Evolutionary conservation across 2,797 vertebrate genomes (phyloP), one percentile per base, ranked within the genome.

Genomic region (Syngnathus acus): DNA sequence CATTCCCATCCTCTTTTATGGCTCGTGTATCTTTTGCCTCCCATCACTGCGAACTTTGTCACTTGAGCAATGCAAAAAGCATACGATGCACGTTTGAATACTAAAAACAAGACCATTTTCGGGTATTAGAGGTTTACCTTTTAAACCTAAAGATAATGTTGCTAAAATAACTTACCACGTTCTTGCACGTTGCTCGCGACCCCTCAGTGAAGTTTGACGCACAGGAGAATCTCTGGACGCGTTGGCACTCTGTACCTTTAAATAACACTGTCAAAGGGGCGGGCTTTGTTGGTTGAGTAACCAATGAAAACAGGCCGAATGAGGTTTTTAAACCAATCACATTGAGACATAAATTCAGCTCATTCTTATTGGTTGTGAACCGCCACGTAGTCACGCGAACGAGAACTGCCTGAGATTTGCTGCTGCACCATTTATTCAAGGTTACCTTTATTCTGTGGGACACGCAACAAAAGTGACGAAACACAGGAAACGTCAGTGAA

Each of bases 361-460:
- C 1, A 2, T 66, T 72, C 60, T 68, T 53, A 93, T 88, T 92
- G 92, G 92, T 69, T 80, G 39, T 9, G 43, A 76, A 84, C 13
- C 90, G 93, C 93, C 93, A 94, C 92, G 92, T 94, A 92, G 92
- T 89, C 92, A 93, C 77, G 84, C 32, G 71, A 66, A 68, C 23
- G 69, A 14, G 17, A 7, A 45, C 26, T 8, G 32, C 19, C 19
- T 19, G n/a, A 42, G 16, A 26, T n/a, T 51, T 51, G 23, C 62
- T 43, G 14, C n/a, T 10, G 10, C 8, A 8, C 57, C n/a, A 4
- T 21, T 23, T 16, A 19, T 48, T 48, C 45, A 17, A 48, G 16
- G 16, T 48, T 57, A 37, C 26, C 14, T 37, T 37, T 17, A 57
- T 32, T 57, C 14, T 54, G 21, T 5, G 14, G 45, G 5, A 14